Base-by-base conservation (phyloP, 2,888 invertebrate genomes). In the Xestia sexstrigata region DNA sequence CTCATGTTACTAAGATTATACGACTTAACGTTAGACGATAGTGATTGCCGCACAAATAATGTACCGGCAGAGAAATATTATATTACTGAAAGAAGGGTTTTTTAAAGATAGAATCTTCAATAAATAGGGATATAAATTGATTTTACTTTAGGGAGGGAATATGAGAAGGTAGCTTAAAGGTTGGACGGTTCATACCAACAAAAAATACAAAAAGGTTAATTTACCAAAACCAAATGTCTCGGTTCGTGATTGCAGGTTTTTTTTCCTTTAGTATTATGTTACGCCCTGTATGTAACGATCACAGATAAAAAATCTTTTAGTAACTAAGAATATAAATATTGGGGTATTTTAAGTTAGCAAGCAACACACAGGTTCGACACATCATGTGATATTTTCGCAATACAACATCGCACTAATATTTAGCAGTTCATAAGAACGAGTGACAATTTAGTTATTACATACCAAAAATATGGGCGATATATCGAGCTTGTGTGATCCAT, bases 261-360 rank as follows among this genome's bases (percentile, higher is more conserved):
- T 11, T 42, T 1, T 42, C 60, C 63, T 39, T 30, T 68, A 63
- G 72, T 76, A 77, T 78, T 75, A 65, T 11, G 26, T 71, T 58
- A 86, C 30, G 67, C 82, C 88, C 82, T 87, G 82, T 87, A 78
- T 79, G 78, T 85, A 75, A 71, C 13, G 67, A 88, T 88, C 88
- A 84, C 87, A 88, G 85, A 77, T 60, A 81, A 80, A 65, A 67
- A 78, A 80, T 17, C 74, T 78, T 78, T 82, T 70, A 70, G 52
- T 65, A 68, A 74, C 60, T 77, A 76, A 77, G 49, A 83, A 66
- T 70, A 83, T 47, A 30, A 70, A 70, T 42, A 73, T 58, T 45
- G 11, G 13, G 47, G 20, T 30, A 69, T 60, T 45, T 20, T 35
- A 67, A 47, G 55, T 55, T 26, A 30, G 20, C 30, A 30, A 30